A percentile compares a stretch with the other conserved stretches of the same genome.
Conservation (phyloP, 2,113 vertebrate genomes). For the Recurvirostra avosetta region DNA sequence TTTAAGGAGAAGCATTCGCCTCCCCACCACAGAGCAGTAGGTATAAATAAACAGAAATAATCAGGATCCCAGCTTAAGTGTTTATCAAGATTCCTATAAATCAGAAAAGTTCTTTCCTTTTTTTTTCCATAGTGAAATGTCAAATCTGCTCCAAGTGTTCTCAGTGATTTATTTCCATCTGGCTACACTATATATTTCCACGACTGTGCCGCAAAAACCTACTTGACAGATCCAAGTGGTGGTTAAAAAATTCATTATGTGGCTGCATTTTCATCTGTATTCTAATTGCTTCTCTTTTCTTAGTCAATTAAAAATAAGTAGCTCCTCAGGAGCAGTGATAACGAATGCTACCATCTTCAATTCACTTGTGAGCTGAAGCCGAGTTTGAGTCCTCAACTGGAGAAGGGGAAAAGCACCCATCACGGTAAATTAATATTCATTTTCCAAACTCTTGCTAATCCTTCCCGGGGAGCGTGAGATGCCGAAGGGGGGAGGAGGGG, state of each 20-base stretch:
- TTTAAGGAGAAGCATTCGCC: neutral
- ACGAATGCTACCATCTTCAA: neutral
- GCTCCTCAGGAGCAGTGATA: conserved; percentile 20
- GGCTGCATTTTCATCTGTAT: conserved; percentile 43
- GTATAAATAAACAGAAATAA: neutral
- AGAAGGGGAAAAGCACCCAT: neutral
- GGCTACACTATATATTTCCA: conserved; percentile 3
- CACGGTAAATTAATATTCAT: neutral
- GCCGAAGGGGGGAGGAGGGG: neutral
- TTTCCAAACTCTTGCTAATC: conserved; percentile 15
- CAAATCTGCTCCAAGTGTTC: conserved; percentile 5
- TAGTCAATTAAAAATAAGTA: conserved; percentile 37
- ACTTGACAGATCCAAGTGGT: conserved; percentile 40
- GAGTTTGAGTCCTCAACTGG: neutral
- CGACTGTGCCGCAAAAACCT: neutral
- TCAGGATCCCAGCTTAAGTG: neutral
- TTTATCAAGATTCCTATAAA: neutral
- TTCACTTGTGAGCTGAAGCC: neutral
- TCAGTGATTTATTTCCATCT: conserved; percentile 35
- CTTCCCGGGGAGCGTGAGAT: neutral
- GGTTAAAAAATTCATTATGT: conserved; percentile 50
- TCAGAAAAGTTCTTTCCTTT: neutral
- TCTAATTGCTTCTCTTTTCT: conserved; percentile 47
- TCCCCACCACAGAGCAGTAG: neutral
- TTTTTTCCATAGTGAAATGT: neutral